Evolutionary conservation across 2,113 vertebrate genomes (phyloP).

Genomic region (Salvelinus fontinalis): DNA sequence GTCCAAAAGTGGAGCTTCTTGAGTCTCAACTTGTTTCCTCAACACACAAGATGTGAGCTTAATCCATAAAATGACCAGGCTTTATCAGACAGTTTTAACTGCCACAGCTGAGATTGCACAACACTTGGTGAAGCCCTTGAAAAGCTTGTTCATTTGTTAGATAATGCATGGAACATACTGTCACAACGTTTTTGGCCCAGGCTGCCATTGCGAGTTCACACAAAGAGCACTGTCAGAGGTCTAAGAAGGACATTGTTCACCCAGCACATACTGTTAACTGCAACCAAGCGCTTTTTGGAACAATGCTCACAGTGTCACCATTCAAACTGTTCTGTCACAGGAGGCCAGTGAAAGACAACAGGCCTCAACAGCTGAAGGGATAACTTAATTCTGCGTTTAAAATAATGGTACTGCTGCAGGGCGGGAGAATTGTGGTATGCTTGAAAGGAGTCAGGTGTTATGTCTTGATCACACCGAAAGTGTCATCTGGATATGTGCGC

Average conservation of each 20-base stretch:
- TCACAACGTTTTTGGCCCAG: slow-evolving; percentile 18
- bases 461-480: not conserved
- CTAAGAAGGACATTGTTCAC: slow-evolving; percentile 11
- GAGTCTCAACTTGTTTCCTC: not conserved
- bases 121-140: slow-evolving; percentile 2
- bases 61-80: not conserved
- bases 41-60: not conserved
- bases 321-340: slow-evolving; percentile 13
- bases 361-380: not conserved
- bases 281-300: slow-evolving; percentile 16
- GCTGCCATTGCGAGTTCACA: slow-evolving; percentile 6
- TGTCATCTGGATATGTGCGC: too few species aligned
- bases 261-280: slow-evolving; percentile 10
- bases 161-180: slow-evolving; percentile 21
- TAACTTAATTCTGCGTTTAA: not conserved
- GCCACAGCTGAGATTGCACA: not conserved
- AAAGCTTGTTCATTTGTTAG: slow-evolving; percentile 9
- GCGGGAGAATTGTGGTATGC: not conserved
- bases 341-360: slow-evolving; percentile 11
- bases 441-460: slow-evolving; percentile 2
- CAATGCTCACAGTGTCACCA: slow-evolving; percentile 28
- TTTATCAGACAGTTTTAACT: not conserved
- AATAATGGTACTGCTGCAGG: not conserved
- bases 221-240: slow-evolving; percentile 12
- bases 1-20: not conserved